A percentile compares a stretch with the other conserved stretches of the same genome.
Evolutionary conservation across 2,113 vertebrate genomes (phyloP).

Genomic region (Scomber colias): DNA sequence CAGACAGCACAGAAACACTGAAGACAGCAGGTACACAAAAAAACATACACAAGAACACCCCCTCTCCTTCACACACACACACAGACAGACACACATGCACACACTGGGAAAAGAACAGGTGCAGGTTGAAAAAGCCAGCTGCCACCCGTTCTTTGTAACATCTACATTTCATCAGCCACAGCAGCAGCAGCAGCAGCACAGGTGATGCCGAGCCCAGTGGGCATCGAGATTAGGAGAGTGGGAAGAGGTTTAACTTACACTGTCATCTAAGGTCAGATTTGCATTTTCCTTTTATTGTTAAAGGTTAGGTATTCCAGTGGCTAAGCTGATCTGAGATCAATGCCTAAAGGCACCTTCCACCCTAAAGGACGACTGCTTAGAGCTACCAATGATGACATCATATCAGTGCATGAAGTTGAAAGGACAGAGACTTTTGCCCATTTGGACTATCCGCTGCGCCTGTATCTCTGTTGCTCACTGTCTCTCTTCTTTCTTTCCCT

Average conservation of each 20-base stretch:
- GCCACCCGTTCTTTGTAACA: constrained; percentile 71
- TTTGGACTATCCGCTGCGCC: constrained; percentile 42
- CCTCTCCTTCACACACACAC: constrained; percentile 2
- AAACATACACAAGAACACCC: constrained; percentile 22
- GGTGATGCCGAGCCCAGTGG: constrained; percentile 68
- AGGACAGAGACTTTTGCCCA: constrained; percentile 37
- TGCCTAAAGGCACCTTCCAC: constrained; percentile 55
- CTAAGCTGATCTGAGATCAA: constrained; percentile 78
- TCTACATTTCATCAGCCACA: constrained; percentile 76
- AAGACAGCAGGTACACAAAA: constrained; percentile 46
- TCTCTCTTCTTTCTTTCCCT: constrained; percentile 41
- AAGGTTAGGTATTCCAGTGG: constrained; percentile 78
- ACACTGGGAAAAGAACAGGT: constrained; percentile 66
- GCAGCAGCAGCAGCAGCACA: constrained; percentile 52
- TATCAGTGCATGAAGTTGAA: constrained; percentile 47
- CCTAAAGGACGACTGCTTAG: constrained; percentile 35
- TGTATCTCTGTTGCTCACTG: constrained; percentile 30
- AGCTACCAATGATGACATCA: constrained; percentile 54
- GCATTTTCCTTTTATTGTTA: constrained; percentile 80
- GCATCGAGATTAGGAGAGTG: constrained; percentile 68
- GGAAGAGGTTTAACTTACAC: constrained; percentile 72
- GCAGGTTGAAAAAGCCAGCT: constrained; percentile 72
- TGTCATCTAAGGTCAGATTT: constrained; percentile 81
- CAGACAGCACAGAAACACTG: constrained; percentile 71
- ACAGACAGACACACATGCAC: constrained; percentile 33